Conservation (phyloP, 2,797 vertebrate genomes). For the Semaprochilodus insignis region DNA sequence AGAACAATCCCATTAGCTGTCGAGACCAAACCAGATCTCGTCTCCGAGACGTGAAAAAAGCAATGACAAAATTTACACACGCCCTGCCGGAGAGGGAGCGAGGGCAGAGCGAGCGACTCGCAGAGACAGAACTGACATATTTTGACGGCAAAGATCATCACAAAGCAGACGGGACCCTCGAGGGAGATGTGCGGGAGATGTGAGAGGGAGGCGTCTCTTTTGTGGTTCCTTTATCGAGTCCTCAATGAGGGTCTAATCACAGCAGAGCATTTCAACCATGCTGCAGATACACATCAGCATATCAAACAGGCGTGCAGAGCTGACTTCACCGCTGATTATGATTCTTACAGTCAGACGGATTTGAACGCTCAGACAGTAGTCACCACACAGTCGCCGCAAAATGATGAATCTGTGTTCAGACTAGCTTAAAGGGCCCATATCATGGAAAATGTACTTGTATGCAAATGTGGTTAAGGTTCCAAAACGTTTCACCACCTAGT, state of each 20-base stretch:
- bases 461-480: too few species aligned
- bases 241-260: constrained; percentile 13
- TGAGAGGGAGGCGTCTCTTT: neutral
- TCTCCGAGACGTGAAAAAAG: neutral
- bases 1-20: constrained; percentile 25
- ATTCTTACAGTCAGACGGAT: neutral
- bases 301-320: too few species aligned
- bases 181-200: constrained; percentile 13
- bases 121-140: constrained; percentile 3
- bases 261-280: neutral
- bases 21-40: neutral
- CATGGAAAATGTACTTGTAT: too few species aligned
- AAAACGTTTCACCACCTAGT: too few species aligned
- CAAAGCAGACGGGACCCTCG: constrained; percentile 5
- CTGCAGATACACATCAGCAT: neutral
- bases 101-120: neutral
- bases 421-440: too few species aligned
- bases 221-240: constrained; percentile 12
- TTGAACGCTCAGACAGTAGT: neutral
- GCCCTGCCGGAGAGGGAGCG: neutral
- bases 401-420: too few species aligned
- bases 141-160: constrained; percentile 18
- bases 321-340: neutral
- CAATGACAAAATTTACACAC: neutral
- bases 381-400: too few species aligned